Base-by-base conservation (phyloP, 2,113 vertebrate genomes). In the Xenopus borealis region DNA sequence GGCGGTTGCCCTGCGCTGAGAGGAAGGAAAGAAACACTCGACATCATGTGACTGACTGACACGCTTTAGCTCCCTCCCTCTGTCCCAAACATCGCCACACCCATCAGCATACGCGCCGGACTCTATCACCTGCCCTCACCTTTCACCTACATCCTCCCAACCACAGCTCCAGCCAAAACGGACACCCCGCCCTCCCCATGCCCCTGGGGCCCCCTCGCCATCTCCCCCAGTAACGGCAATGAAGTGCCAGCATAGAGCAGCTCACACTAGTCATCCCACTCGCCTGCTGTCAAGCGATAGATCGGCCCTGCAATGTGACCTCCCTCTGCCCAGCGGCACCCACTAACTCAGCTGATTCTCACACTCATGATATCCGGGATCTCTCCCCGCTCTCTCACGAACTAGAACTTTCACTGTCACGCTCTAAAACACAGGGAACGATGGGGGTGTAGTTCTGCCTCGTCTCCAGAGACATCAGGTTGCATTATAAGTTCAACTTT, bases 91-190 rank as follows among this genome's bases (percentile, higher is more conserved):
- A 61, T 19, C 14, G 12, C 17, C 55, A 44, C 46, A 3, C 57
- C 30, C 55, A 23, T 0, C 17, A 17, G 30, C 33, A 14, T 68
- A 68, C 17, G 44, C n/a, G 30, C 16, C 3, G 45, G 7, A 46
- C 12, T 18, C 20, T 7, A 16, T 44, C 46, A 62, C 57, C 33
- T 16, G 33, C 65, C 3, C 1, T 69, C 47, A 72, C 58, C 70
- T 14, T n/a, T 65, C 71, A 59, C 50, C 50, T 50, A 64, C 71
- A 72, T 58, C n/a, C 27, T 12, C 2, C 27, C n/a, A n/a, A n/a
- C 6, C 14, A n/a, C 53, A n/a, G 17, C 53, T 40, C 33, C 53
- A 16, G 17, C 7, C 53, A 55, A 55, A 47, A 50, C 1, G 47
- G 14, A 16, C 53, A n/a, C 8, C 53, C 17, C 8, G 53, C 17